Conservation (phyloP, 2,888 invertebrate species). For the Drosophila mimetica region DNA sequence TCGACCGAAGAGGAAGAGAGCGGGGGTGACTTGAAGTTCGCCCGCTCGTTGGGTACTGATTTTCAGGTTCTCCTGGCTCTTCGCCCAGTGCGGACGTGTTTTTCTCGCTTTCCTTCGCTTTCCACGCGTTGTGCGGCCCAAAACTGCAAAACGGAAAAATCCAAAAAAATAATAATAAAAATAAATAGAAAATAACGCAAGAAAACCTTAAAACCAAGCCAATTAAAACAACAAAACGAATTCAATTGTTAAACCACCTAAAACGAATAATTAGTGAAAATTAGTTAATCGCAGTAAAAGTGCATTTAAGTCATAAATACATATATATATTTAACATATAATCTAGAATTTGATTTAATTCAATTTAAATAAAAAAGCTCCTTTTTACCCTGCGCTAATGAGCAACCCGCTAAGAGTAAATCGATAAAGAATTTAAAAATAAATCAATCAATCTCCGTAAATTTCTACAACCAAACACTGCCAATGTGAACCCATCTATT, state of each 20-base stretch:
- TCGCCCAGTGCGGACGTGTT: conserved; percentile 79
- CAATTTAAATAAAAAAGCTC: conserved; percentile 4
- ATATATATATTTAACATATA: not conserved
- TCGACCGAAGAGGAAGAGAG: conserved; percentile 7
- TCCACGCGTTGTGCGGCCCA: conserved; percentile 22
- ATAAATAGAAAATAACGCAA: conserved; percentile 18
- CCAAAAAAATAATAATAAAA: not conserved
- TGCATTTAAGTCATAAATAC: conserved; percentile 31
- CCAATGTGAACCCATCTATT: conserved; percentile 32
- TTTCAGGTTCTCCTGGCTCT: conserved; percentile 80
- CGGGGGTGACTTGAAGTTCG: conserved; percentile 11
- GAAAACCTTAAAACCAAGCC: conserved; percentile 35
- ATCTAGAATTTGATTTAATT: not conserved
- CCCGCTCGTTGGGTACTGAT: conserved; percentile 70
- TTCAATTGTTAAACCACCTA: conserved; percentile 27
- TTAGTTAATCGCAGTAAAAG: conserved; percentile 15
- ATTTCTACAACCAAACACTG: conserved; percentile 28
- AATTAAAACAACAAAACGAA: conserved; percentile 31
- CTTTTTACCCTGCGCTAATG: conserved; percentile 7
- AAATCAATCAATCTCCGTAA: conserved; percentile 37
- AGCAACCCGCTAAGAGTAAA: conserved; percentile 12
- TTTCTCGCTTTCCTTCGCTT: conserved; percentile 36
- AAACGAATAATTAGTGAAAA: conserved; percentile 9
- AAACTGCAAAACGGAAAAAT: conserved; percentile 52
- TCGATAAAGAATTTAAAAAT: conserved; percentile 45